These are phyloP conservation scores for Calonectris borealis DNA, from an alignment of 2,113 vertebrate species.

Conservation along the genomic window DNA sequence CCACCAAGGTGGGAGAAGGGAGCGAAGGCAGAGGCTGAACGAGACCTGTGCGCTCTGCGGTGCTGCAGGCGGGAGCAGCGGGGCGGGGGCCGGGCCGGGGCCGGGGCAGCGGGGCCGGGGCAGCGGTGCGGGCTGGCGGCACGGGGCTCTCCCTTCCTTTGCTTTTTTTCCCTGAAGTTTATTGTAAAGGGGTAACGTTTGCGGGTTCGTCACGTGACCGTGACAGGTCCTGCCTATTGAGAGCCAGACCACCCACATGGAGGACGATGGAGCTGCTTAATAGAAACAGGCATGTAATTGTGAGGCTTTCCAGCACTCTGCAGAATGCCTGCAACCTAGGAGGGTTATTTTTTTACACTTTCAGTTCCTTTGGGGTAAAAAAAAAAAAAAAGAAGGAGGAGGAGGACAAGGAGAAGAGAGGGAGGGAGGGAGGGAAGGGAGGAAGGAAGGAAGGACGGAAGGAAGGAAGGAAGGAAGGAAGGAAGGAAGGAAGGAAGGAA, in stretches of 20 bases:
- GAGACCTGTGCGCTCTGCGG: fast-evolving
- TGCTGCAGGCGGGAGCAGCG: neutral
- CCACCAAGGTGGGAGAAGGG: neutral
- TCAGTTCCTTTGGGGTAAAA: no score
- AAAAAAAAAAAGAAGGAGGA: no score
- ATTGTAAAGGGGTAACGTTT: constrained; percentile 74
- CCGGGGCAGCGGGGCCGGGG: neutral
- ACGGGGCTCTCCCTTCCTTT: constrained; percentile 60
- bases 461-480: no score
- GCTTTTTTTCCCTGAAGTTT: constrained; percentile 66
- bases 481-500: no score
- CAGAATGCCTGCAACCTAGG: constrained; percentile 76
- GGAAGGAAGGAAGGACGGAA: no score
- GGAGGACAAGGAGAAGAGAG: no score
- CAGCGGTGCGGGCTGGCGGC: neutral
- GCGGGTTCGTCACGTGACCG: constrained; percentile 80
- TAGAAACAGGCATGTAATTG: constrained; percentile 88
- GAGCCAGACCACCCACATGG: constrained; percentile 87
- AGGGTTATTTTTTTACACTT: no score
- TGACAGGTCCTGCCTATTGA: constrained; percentile 84
- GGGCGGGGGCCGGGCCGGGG: neutral
- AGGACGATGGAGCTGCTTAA: constrained; percentile 85
- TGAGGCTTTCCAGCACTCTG: constrained; percentile 79
- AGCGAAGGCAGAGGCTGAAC: neutral
- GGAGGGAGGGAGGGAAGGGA: no score